phyloP scores from a whole-genome alignment of 1,140 invertebrate species.

The Pachyrhynchus sulphureomaculatus region DNA sequence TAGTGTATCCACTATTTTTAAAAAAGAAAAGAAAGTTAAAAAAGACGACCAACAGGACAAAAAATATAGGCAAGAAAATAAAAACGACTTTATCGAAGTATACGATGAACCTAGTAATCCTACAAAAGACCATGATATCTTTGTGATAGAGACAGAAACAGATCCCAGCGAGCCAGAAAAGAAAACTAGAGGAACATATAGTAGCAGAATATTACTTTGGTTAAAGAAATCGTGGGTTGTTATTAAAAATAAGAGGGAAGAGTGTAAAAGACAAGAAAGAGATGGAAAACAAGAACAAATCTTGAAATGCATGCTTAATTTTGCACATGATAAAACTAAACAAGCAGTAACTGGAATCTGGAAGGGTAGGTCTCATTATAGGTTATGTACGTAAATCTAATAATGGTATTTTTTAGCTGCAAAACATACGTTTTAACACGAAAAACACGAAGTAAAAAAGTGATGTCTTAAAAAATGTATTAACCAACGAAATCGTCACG shows the following conservation, averaged over 20 bases:
- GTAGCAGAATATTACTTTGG: conserved; percentile 14
- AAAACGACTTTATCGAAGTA: neutral
- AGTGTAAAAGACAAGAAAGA: neutral
- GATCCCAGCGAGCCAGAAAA: neutral
- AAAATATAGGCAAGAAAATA: neutral
- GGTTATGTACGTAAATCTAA: neutral
- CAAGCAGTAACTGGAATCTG: neutral
- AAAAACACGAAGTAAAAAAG: no score
- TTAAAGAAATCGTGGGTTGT: conserved; percentile 19
- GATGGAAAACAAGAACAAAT: neutral
- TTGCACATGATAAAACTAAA: conserved; percentile 9
- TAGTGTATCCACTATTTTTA: neutral
- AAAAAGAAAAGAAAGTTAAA: neutral
- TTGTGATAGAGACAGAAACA: neutral
- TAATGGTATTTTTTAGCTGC: neutral
- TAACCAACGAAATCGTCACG: no score
- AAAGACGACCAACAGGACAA: neutral
- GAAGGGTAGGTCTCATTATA: conserved; percentile 7
- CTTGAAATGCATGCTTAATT: neutral
- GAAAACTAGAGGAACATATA: neutral
- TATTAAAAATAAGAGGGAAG: conserved; percentile 10
- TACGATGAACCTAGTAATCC: neutral
- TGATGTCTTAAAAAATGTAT: no score
- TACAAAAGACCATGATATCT: neutral
- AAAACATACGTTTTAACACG: neutral